Evolutionary conservation across 2,888 invertebrate species (phyloP).

Genomic region (Drosophila robusta): DNA sequence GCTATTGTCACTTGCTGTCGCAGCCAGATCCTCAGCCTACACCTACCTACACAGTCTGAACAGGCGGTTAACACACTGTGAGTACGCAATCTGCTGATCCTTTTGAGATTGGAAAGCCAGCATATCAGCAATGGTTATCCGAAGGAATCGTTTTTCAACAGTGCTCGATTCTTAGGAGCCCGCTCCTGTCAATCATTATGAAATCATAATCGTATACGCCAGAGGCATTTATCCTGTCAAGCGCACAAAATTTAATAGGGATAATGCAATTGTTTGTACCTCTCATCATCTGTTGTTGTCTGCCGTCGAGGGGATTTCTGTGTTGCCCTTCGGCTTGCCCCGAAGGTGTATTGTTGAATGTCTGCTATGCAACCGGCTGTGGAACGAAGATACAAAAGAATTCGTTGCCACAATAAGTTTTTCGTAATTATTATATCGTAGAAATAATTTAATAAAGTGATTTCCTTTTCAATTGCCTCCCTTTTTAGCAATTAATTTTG

Average conservation of each 20-base stretch:
- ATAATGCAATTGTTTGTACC: slow-evolving; percentile 57
- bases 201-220: slow-evolving; percentile 61
- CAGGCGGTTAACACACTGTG: slow-evolving; percentile 12
- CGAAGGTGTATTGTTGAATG: slow-evolving; percentile 48
- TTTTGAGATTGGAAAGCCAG: background rate
- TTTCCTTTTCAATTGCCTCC: slow-evolving; percentile 25
- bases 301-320: slow-evolving; percentile 26
- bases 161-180: slow-evolving; percentile 31
- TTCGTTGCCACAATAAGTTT: slow-evolving; percentile 47
- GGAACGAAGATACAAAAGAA: slow-evolving; percentile 49
- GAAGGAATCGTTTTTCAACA: slow-evolving; percentile 13
- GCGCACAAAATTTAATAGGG: slow-evolving; percentile 68
- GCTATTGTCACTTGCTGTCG: slow-evolving; percentile 23
- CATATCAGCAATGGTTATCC: slow-evolving; percentile 12
- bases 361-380: slow-evolving; percentile 46
- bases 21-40: slow-evolving; percentile 7
- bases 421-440: slow-evolving; percentile 32
- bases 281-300: slow-evolving; percentile 40
- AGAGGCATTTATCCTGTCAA: slow-evolving; percentile 58
- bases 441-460: slow-evolving; percentile 35
- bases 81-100: slow-evolving; percentile 12
- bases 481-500: slow-evolving; percentile 2
- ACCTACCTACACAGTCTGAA: background rate
- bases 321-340: slow-evolving; percentile 25
- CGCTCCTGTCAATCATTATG: slow-evolving; percentile 73